Evolutionary conservation across 2,888 invertebrate genomes (phyloP).

Genomic region (Andricus curvator): DNA sequence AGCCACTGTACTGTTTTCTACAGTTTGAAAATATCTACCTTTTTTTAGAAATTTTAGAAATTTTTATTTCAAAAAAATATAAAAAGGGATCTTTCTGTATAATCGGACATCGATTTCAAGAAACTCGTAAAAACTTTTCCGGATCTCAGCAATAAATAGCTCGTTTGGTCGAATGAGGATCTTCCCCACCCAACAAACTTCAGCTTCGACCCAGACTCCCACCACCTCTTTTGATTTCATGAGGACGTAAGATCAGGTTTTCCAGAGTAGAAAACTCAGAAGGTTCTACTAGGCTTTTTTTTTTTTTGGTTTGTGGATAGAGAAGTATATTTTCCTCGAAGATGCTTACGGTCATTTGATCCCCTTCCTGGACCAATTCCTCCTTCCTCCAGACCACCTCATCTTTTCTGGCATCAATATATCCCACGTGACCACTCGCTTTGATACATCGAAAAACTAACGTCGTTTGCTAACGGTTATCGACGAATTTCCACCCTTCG

Average conservation of each 20-base stretch:
- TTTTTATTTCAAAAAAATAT: not conserved
- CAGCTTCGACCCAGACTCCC: constrained; percentile 34
- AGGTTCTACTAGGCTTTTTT: not conserved
- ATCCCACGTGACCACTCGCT: constrained; percentile 60
- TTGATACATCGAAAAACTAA: constrained; percentile 64
- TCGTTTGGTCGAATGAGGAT: constrained; percentile 34
- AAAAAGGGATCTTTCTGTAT: not conserved
- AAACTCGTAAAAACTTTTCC: constrained; percentile 26
- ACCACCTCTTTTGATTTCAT: constrained; percentile 41
- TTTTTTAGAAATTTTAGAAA: too few relatives aligned
- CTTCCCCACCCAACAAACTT: constrained; percentile 38
- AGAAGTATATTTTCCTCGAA: constrained; percentile 41
- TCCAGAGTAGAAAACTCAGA: constrained; percentile 29
- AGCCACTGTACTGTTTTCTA: too few relatives aligned
- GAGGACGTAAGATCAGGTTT: constrained; percentile 29
- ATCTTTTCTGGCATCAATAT: constrained; percentile 57
- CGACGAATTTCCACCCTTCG: constrained; percentile 36
- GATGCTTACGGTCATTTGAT: constrained; percentile 29
- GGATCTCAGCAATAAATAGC: constrained; percentile 30
- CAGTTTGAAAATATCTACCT: not conserved
- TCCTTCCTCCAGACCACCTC: constrained; percentile 53
- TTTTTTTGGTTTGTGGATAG: constrained; percentile 12
- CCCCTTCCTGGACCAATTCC: constrained; percentile 44
- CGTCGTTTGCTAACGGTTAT: constrained; percentile 38
- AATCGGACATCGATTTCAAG: constrained; percentile 4